Conservation (phyloP, 2,113 vertebrate species). For the Entelurus aequoreus region DNA sequence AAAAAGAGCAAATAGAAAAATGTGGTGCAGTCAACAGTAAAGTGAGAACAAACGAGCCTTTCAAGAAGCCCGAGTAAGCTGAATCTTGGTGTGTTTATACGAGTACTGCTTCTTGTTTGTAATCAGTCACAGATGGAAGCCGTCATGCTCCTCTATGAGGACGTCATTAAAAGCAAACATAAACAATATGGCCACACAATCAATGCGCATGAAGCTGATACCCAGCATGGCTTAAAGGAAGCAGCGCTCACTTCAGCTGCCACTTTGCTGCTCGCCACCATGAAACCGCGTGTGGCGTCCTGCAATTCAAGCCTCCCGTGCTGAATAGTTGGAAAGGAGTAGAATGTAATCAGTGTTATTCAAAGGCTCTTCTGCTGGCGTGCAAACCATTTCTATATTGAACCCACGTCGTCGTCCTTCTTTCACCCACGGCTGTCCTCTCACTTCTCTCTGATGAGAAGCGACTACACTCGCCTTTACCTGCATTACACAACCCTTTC, state of each 20-base stretch:
- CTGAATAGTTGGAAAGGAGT: conserved; percentile 57
- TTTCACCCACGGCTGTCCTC: conserved; percentile 19
- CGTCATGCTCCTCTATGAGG: conserved; percentile 14
- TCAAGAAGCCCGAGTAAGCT: conserved; percentile 12
- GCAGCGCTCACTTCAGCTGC: conserved; percentile 41
- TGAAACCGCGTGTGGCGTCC: conserved; percentile 62
- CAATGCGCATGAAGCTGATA: conserved; percentile 45
- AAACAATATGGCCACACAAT: conserved; percentile 34
- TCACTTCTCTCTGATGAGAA: conserved; percentile 34
- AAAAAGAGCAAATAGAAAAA: conserved; percentile 23
- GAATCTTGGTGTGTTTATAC: conserved; percentile 19
- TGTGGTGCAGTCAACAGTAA: conserved; percentile 25
- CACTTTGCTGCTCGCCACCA: conserved; percentile 50
- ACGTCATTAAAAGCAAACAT: conserved; percentile 25
- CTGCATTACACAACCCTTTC: conserved; percentile 43
- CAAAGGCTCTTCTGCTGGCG: conserved; percentile 35
- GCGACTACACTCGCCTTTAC: conserved; percentile 43
- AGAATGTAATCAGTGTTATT: conserved; percentile 54
- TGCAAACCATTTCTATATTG: conserved; percentile 45
- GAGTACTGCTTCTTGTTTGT: conserved; percentile 14
- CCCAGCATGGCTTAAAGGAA: conserved; percentile 24
- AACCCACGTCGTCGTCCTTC: conserved; percentile 28
- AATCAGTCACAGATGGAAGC: conserved; percentile 37
- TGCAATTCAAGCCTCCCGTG: conserved; percentile 9
- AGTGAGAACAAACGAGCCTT: conserved; percentile 37